A percentile compares a stretch with the other conserved stretches of the same genome.
phyloP scores from a whole-genome alignment of 1,140 invertebrate species.

The Drosophila lowei region DNA sequence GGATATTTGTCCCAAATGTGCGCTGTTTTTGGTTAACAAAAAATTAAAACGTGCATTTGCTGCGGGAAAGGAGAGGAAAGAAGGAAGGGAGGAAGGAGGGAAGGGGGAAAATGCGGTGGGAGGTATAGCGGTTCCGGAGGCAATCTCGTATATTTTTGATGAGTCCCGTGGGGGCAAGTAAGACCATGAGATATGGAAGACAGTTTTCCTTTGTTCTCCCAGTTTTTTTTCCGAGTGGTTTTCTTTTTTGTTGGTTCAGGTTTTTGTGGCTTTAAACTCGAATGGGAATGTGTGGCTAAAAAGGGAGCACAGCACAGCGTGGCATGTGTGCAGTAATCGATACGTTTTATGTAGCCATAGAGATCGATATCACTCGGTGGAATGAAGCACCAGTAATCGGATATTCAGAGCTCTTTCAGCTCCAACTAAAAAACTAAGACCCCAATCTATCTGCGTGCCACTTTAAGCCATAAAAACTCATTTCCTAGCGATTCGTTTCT shows the following conservation, averaged over 20 bases:
- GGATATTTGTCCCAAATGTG: slow-evolving; percentile 71
- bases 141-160: slow-evolving; percentile 55
- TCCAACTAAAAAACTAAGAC: too few species aligned
- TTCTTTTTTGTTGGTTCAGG: not conserved
- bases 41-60: slow-evolving; percentile 40
- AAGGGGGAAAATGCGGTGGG: not conserved
- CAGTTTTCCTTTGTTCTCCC: slow-evolving; percentile 19
- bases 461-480: too few species aligned
- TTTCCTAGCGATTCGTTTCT: not conserved
- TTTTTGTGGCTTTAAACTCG: slow-evolving; percentile 12
- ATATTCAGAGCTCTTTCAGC: too few species aligned
- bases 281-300: slow-evolving; percentile 6
- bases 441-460: too few species aligned
- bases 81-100: not conserved
- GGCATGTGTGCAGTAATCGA: too few species aligned
- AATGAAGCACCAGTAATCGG: too few species aligned
- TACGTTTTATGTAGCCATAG: not conserved
- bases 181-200: slow-evolving; percentile 34
- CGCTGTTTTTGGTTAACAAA: slow-evolving; percentile 51
- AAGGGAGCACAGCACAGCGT: not conserved
- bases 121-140: slow-evolving; percentile 1
- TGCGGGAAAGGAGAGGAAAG: too few species aligned
- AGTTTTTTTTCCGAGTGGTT: slow-evolving; percentile 5
- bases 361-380: too few species aligned
- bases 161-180: slow-evolving; percentile 46